Conservation (phyloP, 2,888 invertebrate species). For the Stramonita haemastoma region DNA sequence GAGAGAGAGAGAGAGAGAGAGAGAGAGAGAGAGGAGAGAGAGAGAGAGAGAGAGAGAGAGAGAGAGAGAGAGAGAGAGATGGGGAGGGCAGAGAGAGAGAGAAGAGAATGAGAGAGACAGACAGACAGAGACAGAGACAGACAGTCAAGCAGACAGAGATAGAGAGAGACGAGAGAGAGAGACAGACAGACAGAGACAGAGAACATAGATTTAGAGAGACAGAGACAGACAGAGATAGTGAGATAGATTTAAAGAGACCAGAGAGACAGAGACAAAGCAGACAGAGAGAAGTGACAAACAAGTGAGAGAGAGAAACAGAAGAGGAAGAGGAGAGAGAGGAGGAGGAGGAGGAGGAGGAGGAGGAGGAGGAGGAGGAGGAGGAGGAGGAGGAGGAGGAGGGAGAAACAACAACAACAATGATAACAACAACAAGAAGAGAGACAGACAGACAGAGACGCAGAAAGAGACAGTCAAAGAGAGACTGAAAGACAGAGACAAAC, state of each 20-base stretch:
- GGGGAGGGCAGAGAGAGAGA: background rate
- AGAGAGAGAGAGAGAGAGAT: constrained; percentile 26
- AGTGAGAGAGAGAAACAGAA: background rate
- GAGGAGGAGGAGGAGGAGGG: background rate
- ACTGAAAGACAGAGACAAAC: background rate
- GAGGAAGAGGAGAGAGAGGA: background rate
- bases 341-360: background rate
- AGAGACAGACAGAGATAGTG: constrained; percentile 24
- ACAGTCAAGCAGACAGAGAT: background rate
- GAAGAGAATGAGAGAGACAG: background rate
- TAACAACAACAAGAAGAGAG: background rate
- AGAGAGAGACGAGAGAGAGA: too few species aligned
- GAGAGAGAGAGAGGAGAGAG: background rate
- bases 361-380: background rate
- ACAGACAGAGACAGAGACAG: background rate
- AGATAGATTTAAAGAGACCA: constrained; percentile 6
- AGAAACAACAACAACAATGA: background rate
- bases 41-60: constrained; percentile 30
- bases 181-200: too few species aligned
- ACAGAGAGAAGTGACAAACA: background rate
- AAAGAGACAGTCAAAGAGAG: constrained; percentile 1
- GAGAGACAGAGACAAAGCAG: background rate
- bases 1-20: background rate
- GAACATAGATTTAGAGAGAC: too few species aligned
- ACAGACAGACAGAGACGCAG: constrained; percentile 20